Evolutionary conservation across 2,113 vertebrate species (phyloP).

Genomic region (Lontra canadensis): DNA sequence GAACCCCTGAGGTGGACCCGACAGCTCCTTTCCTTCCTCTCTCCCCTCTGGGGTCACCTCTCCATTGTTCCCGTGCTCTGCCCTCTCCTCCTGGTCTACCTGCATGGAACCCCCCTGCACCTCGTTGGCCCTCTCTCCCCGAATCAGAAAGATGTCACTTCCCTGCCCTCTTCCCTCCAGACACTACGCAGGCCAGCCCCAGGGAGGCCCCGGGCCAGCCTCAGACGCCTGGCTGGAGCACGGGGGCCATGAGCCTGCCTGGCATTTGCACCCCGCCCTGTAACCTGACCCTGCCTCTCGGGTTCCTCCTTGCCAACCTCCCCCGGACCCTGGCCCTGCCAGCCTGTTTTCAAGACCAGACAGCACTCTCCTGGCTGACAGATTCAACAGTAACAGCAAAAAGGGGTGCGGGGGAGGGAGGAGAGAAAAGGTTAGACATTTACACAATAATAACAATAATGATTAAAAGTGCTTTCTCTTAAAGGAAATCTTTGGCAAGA

Average conservation of each 20-base stretch:
- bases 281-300: accelerated
- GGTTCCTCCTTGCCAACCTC: not conserved
- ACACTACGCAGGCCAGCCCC: accelerated
- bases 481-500: constrained; percentile 88
- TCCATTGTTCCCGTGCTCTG: not conserved
- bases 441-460: constrained; percentile 52
- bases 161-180: not conserved
- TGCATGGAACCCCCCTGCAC: not conserved
- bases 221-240: not conserved
- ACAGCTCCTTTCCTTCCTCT: not conserved
- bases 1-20: not conserved
- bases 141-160: not conserved
- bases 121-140: not conserved
- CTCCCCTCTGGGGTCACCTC: not conserved
- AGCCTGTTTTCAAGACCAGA: not conserved
- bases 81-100: not conserved
- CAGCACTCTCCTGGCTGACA: constrained; percentile 47
- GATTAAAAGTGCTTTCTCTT: constrained; percentile 84
- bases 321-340: not conserved
- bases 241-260: not conserved
- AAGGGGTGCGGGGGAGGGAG: not conserved
- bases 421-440: constrained; percentile 49
- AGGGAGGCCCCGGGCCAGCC: too few relatives aligned
- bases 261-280: accelerated
- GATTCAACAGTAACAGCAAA: constrained; percentile 74